Evolutionary conservation across 2,888 invertebrate genomes (phyloP).

Genomic region (Dendrolimus houi): DNA sequence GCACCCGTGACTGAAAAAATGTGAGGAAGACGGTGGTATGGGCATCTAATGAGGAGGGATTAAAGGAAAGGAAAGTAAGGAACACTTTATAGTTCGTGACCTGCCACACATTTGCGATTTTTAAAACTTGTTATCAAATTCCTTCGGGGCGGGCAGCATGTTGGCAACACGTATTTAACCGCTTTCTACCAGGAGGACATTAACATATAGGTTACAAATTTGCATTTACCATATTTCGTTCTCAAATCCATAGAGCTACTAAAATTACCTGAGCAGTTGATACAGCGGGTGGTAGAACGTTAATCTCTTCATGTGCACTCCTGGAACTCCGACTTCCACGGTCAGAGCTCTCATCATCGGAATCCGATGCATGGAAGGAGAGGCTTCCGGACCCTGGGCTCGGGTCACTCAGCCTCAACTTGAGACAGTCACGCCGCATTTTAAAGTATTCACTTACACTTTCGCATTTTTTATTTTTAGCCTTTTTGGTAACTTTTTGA

Average conservation of each 20-base stretch:
- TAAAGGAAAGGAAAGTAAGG: no score
- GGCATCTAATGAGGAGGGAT: no score
- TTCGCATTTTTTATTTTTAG: conserved; percentile 12
- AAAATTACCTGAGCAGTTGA: conserved; percentile 42
- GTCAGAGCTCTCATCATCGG: conserved; percentile 59
- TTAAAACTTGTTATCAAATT: no score
- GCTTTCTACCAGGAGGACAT: no score
- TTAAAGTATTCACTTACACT: conserved; percentile 15
- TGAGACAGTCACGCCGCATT: conserved; percentile 66
- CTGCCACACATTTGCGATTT: no score
- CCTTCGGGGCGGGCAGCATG: no score
- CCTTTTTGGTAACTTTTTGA: conserved; percentile 18
- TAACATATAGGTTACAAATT: no score
- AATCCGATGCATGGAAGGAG: conserved; percentile 58
- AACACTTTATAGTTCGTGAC: no score
- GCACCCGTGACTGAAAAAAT: no score
- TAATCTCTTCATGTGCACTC: conserved; percentile 33
- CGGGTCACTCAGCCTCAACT: conserved; percentile 64
- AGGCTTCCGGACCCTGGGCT: conserved; percentile 44
- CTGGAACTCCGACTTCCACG: conserved; percentile 38
- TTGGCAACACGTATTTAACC: no score
- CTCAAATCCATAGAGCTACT: background rate
- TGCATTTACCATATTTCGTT: no score
- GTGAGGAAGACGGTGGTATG: no score
- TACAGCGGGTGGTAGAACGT: conserved; percentile 38